Base-by-base conservation (phyloP, 2,888 invertebrate species). In the Lasioglossum morio region DNA sequence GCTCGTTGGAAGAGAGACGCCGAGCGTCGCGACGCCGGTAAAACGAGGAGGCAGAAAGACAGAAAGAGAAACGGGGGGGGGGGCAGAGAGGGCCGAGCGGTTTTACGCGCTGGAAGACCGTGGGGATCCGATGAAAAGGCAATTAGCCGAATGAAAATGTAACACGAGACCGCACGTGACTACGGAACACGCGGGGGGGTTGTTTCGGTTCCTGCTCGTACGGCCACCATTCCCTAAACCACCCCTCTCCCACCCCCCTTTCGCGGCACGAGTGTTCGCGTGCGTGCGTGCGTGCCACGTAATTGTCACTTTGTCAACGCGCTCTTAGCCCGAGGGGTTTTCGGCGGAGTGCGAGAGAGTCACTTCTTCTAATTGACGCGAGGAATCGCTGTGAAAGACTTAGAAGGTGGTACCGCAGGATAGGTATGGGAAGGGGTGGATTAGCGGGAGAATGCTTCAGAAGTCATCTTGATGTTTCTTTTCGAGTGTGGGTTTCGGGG, bases 81-180 rank as follows among this genome's bases (percentile, higher is more conserved):
- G 69, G 57, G 77, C 72, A 69, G 72, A 46, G 53, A 19, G 74
- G 77, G n/a, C 77, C 43, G 63, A 53, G 16, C 77, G 78, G 79
- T 77, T 81, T 83, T 88, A 79, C 77, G 72, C 84, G 69, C 72
- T 57, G 81, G 77, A 80, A 77, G 85, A 80, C 73, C 85, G 82
- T 81, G 72, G 90, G 89, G 90, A 89, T 89, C 88, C 91, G 93
- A 94, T 94, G 94, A 94, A 94, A 93, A 93, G 93, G 93, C 94
- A 95, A 95, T 95, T 95, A 94, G 94, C 94, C 93, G 94, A 94
- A 94, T 95, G 94, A 95, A 94, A 94, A 94, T 95, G 94, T 94
- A 95, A 94, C 94, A 95, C 94, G 94, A 94, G 94, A 94, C 93
- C 94, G 94, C 94, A 94, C 94, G 94, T 95, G 94, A 94, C 94